phyloP scores from a whole-genome alignment of 1,140 invertebrate species.

The Oedothorax gibbosus region DNA sequence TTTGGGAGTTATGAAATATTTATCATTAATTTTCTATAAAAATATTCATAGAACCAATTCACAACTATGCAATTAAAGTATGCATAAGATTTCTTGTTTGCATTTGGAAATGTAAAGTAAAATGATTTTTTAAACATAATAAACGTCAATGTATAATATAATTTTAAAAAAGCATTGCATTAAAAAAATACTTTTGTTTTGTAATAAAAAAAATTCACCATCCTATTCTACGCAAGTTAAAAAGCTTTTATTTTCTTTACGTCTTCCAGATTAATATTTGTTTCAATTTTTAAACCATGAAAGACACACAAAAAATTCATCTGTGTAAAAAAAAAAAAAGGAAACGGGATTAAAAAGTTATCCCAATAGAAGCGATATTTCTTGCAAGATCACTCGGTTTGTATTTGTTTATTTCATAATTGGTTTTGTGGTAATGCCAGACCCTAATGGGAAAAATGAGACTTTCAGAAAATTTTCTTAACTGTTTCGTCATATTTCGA shows the following conservation, averaged over 20 bases:
- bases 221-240: too few relatives aligned
- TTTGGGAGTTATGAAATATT: too few relatives aligned
- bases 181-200: too few relatives aligned
- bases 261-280: background rate
- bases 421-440: constrained; percentile 10
- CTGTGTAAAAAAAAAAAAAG: background rate
- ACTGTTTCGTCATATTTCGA: constrained; percentile 29
- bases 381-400: background rate
- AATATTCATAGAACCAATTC: too few relatives aligned
- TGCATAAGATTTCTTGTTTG: too few relatives aligned
- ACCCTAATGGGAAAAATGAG: constrained; percentile 2
- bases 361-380: constrained; percentile 13
- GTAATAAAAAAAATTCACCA: too few relatives aligned
- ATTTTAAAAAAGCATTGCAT: too few relatives aligned
- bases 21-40: too few relatives aligned
- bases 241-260: background rate
- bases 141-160: too few relatives aligned
- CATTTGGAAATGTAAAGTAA: too few relatives aligned
- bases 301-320: background rate
- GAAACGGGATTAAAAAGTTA: background rate
- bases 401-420: constrained; percentile 27
- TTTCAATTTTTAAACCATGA: constrained; percentile 6
- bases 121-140: too few relatives aligned
- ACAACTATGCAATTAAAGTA: too few relatives aligned
- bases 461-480: constrained; percentile 27